Conservation (phyloP, 37 sponge, comb jelly and placozoan species). For the Ephydatia muelleri region DNA sequence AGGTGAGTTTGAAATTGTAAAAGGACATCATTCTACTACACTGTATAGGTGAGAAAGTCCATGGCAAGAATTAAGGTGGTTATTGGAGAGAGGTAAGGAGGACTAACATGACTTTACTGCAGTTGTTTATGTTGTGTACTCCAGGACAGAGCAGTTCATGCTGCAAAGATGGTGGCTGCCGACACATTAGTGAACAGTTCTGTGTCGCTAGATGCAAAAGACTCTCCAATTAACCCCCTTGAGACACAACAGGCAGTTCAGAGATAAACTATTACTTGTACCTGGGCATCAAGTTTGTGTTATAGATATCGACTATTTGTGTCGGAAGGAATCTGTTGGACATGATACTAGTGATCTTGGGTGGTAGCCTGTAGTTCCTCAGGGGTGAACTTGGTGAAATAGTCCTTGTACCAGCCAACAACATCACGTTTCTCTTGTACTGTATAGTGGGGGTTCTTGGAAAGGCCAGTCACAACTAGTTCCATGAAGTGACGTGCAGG, state of each 20-base stretch:
- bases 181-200: not conserved
- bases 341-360: not conserved
- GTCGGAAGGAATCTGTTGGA: not conserved
- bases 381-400: slow-evolving; percentile 54
- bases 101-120: not conserved
- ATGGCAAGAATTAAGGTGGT: slow-evolving; percentile 80
- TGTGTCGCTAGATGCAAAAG: not conserved
- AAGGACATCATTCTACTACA: not conserved
- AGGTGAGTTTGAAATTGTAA: slow-evolving; percentile 33
- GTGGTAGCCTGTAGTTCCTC: slow-evolving; percentile 54
- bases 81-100: slow-evolving; percentile 70
- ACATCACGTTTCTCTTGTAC: slow-evolving; percentile 71
- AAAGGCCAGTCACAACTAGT: slow-evolving; percentile 82
- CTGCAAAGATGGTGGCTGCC: not conserved
- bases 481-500: slow-evolving; percentile 90
- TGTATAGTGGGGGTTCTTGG: slow-evolving; percentile 83
- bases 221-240: not conserved
- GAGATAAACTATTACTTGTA: not conserved
- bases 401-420: slow-evolving; percentile 75
- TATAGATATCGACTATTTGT: not conserved
- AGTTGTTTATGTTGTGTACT: not conserved
- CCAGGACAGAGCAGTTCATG: not conserved
- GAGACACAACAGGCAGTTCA: not conserved
- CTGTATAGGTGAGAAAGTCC: slow-evolving; percentile 63
- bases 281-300: not conserved